Evolutionary conservation across 2,113 vertebrate species (phyloP), one percentile per base, ranked within the genome.

Genomic region (Cyprinodon brontotheroides): DNA sequence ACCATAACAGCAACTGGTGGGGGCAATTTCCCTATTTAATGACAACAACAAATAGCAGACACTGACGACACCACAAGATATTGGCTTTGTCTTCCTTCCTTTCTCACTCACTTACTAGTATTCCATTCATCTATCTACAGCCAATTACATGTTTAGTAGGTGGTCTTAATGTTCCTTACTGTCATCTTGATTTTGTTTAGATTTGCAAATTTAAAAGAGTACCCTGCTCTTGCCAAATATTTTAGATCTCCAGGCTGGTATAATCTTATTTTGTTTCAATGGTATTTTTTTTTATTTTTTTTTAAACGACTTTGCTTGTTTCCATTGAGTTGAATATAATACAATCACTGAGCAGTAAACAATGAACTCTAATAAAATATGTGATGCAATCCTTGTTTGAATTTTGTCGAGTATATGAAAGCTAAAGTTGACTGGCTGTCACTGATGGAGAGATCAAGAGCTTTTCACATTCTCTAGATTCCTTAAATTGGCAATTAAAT

Each of bases 401-500:
- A 22, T 43, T 36, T 36, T 14, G 60, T 72, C 13, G 0, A 10
- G 10, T 3, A 2, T 11, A 29, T 29, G 1, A 29, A 29, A 29
- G 29, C 29, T 1, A 29, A 37, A 53, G 39, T 15, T 3, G 45
- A 13, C 29, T 57, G 62, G 87, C 43, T 81, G 81, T 22, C 40
- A 88, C 88, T 83, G 79, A 61, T 57, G 45, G 72, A 48, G 70
- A 73, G 70, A 85, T 84, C 11, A 5, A 40, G 69, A 70, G 81
- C 22, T 40, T 72, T 73, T 91, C 79, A 78, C 81, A 88, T 89
- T 80, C 86, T 78, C 40, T 78, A 68, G 77, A 83, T 90, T 87
- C 81, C 75, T 89, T 91, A 92, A 93, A 92, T 94, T 93, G 92
- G 60, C 93, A 92, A 92, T 94, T 93, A 92, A 84, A 91, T 93